Evolutionary conservation across 2,113 vertebrate species (phyloP).

Genomic region (Lonchura striata): DNA sequence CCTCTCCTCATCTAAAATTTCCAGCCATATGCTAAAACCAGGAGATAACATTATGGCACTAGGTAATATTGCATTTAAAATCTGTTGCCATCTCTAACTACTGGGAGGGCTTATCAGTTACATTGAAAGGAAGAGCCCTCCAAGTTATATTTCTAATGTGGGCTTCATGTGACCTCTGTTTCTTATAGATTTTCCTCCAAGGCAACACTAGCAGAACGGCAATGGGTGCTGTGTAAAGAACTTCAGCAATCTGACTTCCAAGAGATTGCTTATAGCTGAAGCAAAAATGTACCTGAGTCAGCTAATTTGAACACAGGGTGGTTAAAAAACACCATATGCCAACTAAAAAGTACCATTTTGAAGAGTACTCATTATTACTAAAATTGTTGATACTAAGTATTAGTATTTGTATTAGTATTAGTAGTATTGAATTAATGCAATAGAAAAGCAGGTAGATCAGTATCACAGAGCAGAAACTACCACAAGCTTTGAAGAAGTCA

Average conservation of each 20-base stretch:
- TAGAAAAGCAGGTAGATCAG: neutral
- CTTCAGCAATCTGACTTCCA: neutral
- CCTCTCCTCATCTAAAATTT: neutral
- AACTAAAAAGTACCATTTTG: neutral
- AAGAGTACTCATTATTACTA: neutral
- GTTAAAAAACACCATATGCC: neutral
- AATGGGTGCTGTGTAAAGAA: neutral
- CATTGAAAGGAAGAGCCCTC: neutral
- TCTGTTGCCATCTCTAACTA: neutral
- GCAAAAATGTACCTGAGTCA: neutral
- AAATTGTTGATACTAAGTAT: neutral
- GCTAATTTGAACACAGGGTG: neutral
- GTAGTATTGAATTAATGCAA: neutral
- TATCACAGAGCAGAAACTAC: neutral
- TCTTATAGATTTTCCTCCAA: neutral
- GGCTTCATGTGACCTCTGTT: neutral
- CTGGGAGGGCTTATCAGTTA: neutral
- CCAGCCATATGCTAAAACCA: neutral
- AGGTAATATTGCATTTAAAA: neutral
- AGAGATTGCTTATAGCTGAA: neutral
- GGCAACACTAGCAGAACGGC: neutral
- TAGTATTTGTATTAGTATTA: no score
- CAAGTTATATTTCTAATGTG: neutral
- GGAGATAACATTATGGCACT: accelerated
- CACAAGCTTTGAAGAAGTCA: neutral